Evolutionary conservation across 2,888 invertebrate genomes (phyloP).

Genomic region (Metalampra italica): DNA sequence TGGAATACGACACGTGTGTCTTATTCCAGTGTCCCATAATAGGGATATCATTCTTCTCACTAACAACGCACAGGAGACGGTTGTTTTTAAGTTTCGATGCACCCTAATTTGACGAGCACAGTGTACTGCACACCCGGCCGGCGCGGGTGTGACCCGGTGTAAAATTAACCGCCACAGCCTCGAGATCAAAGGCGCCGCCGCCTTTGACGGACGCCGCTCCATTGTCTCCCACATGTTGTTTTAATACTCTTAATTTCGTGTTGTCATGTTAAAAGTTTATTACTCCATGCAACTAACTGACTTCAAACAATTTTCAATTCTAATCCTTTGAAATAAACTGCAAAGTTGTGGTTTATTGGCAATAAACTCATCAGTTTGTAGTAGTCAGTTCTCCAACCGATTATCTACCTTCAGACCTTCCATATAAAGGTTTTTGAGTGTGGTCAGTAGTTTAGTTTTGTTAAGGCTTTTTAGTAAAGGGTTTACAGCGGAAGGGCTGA

Average conservation of each 20-base stretch:
- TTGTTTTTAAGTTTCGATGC: background rate
- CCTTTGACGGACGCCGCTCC: slow-evolving; percentile 57
- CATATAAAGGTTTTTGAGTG: background rate
- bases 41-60: no score
- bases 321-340: slow-evolving; percentile 18
- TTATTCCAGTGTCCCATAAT: no score
- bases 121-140: slow-evolving; percentile 9
- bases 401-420: background rate
- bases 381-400: background rate
- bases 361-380: slow-evolving; percentile 1
- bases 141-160: slow-evolving; percentile 43
- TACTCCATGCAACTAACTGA: slow-evolving; percentile 23
- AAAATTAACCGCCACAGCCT: slow-evolving; percentile 53
- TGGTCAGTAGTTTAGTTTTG: background rate
- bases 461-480: background rate
- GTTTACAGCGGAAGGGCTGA: slow-evolving; percentile 57
- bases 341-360: slow-evolving; percentile 8
- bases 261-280: slow-evolving; percentile 73
- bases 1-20: no score
- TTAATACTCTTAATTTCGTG: slow-evolving; percentile 68
- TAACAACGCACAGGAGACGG: no score
- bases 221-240: slow-evolving; percentile 72
- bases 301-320: slow-evolving; percentile 22
- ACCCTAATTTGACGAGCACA: slow-evolving; percentile 10
- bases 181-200: slow-evolving; percentile 59